phyloP scores from a whole-genome alignment of 2,113 vertebrate genomes.

The Oreochromis niloticus region DNA sequence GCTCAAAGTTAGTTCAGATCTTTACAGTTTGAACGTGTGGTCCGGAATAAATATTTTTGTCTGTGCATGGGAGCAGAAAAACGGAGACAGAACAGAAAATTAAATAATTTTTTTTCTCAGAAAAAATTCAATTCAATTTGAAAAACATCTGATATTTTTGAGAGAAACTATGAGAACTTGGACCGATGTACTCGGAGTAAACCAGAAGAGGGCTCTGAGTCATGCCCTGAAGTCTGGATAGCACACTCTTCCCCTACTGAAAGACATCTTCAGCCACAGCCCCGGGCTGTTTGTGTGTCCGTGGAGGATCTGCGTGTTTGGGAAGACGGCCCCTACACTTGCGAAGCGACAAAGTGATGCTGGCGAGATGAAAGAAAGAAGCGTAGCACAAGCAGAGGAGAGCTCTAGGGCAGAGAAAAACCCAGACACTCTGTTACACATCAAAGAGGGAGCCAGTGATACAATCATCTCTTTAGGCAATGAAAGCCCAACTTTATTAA shows the following conservation, averaged over 20 bases:
- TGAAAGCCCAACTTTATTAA: constrained; percentile 53
- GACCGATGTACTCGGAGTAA: background rate
- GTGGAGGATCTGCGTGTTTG: constrained; percentile 4
- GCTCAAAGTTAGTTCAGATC: background rate
- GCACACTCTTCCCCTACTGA: background rate
- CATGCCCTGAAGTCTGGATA: background rate
- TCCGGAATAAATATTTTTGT: background rate
- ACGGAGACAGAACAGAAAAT: rapidly evolving
- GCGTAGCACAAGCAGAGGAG: constrained; percentile 10
- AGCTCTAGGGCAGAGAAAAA: constrained; percentile 45
- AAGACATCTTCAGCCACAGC: background rate
- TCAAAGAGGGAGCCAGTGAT: constrained; percentile 58
- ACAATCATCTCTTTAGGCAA: constrained; percentile 52
- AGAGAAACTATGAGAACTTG: background rate
- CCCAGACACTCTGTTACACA: constrained; percentile 53
- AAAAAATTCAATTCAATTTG: background rate
- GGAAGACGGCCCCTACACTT: background rate
- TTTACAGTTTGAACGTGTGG: background rate
- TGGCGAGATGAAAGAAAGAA: constrained; percentile 37
- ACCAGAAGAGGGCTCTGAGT: background rate
- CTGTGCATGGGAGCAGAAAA: background rate
- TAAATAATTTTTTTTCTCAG: background rate
- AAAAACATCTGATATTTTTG: background rate
- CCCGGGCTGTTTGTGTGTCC: background rate
- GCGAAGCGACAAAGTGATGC: constrained; percentile 17